Conservation (phyloP, 2,113 vertebrate species). For the Sceloporus tristichus region DNA sequence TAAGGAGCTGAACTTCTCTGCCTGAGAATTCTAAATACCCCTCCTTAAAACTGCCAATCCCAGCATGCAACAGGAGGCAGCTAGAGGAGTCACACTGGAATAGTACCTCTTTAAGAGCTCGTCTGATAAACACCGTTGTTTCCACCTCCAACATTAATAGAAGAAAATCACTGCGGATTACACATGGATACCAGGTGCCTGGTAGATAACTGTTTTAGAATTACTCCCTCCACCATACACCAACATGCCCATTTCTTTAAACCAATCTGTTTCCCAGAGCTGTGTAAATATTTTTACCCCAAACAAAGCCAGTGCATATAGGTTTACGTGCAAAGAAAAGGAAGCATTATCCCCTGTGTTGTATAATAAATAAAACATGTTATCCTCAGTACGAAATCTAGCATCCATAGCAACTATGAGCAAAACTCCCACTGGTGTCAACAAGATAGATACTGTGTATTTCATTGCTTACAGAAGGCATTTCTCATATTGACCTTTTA, state of each 20-base stretch:
- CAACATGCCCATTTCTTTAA: background rate
- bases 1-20: no score
- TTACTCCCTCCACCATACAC: no score
- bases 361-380: constrained; percentile 28
- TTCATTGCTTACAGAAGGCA: constrained; percentile 9
- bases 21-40: no score
- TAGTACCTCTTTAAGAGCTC: no score
- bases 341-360: constrained; percentile 7
- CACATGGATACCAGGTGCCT: background rate
- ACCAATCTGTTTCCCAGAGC: background rate
- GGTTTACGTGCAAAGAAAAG: constrained; percentile 21
- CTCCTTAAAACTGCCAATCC: no score
- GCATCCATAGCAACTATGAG: constrained; percentile 36
- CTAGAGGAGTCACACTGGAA: no score
- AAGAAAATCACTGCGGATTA: background rate
- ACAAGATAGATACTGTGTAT: constrained; percentile 12
- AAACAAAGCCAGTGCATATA: background rate
- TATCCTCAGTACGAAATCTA: constrained; percentile 23
- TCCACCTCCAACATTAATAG: background rate
- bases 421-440: constrained; percentile 25
- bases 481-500: constrained; percentile 27
- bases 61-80: no score
- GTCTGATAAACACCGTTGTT: no score
- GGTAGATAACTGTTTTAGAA: background rate
- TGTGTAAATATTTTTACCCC: background rate